Evolutionary conservation across 2,113 vertebrate genomes (phyloP), one percentile per base, ranked within the genome.

Genomic region (Anhinga rufa): DNA sequence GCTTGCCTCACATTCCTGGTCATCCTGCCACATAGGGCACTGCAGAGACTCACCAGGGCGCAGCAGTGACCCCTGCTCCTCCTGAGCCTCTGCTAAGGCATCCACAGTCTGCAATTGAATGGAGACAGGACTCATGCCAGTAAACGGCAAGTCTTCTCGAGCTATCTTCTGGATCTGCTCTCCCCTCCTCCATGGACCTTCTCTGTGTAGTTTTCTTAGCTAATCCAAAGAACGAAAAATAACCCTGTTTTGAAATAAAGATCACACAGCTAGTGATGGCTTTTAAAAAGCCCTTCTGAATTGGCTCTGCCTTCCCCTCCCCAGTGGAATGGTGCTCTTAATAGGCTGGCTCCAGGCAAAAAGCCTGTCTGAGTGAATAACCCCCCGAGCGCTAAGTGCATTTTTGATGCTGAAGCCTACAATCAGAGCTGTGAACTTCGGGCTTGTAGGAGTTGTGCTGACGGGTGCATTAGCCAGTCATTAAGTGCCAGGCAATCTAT

Each of bases 391-490:
- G 12, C 71, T 95, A 92, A 89, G 77, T 95, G 76, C 85, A 76
- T 91, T 92, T 82, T 54, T 83, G 76, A 88, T 92, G 85, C 89
- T 74, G 78, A 95, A 96, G 95, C 88, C 95, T 96, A 76, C 94
- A 96, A 95, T 97, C 93, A 96, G 72, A 91, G 83, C 95, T 92
- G 93, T 44, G 66, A 97, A 96, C 82, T 78, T 83, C 0, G 32
- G 70, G 57, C 38, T 69, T 79, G 66, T 34, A 74, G 90, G 79
- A 97, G 80, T 58, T 51, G 48, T 84, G 90, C 86, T 94, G 78
- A 86, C 3, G 44, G 80, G 60, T 87, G 25, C 95, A 84, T 96
- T 96, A 95, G 92, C 79, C 89, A 90, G 62, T 91, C 89, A 83
- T 69, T 91, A 90, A 95, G 81, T 77, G 34, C 85, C 61, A 78